Evolutionary conservation across 2,113 vertebrate genomes (phyloP).

Genomic region (Alosa alosa): DNA sequence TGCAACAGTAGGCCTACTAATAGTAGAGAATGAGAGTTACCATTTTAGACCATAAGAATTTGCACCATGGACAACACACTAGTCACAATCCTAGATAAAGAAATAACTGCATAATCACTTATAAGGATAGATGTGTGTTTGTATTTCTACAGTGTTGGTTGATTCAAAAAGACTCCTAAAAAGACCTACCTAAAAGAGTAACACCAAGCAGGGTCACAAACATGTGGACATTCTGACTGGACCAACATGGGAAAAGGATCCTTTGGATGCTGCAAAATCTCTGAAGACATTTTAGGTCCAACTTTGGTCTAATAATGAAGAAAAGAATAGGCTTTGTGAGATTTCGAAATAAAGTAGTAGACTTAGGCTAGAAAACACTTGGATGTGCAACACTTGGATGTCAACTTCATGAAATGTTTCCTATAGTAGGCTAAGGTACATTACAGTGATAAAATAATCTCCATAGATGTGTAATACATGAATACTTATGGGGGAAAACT

Average conservation of each 20-base stretch:
- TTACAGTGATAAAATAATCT: too few relatives aligned
- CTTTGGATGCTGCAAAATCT: constrained; percentile 81
- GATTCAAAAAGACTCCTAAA: background rate
- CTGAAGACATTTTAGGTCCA: constrained; percentile 82
- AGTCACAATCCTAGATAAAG: background rate
- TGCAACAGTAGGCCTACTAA: too few relatives aligned
- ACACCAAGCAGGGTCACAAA: constrained; percentile 84
- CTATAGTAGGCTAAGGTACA: too few relatives aligned
- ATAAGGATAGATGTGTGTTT: background rate
- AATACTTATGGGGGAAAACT: background rate
- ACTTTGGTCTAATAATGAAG: constrained; percentile 63
- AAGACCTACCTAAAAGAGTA: constrained; percentile 83
- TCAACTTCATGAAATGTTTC: too few relatives aligned
- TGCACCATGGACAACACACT: too few relatives aligned
- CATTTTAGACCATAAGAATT: too few relatives aligned
- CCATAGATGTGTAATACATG: too few relatives aligned
- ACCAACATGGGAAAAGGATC: constrained; percentile 86
- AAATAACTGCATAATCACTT: background rate
- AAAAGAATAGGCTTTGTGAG: background rate
- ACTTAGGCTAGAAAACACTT: too few relatives aligned
- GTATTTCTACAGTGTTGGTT: background rate
- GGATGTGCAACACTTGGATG: too few relatives aligned
- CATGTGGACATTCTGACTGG: constrained; percentile 81
- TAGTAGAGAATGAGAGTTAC: too few relatives aligned
- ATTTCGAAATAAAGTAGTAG: too few relatives aligned